phyloP scores from a whole-genome alignment of 1,140 invertebrate species.

The Drosophila bifasciata region DNA sequence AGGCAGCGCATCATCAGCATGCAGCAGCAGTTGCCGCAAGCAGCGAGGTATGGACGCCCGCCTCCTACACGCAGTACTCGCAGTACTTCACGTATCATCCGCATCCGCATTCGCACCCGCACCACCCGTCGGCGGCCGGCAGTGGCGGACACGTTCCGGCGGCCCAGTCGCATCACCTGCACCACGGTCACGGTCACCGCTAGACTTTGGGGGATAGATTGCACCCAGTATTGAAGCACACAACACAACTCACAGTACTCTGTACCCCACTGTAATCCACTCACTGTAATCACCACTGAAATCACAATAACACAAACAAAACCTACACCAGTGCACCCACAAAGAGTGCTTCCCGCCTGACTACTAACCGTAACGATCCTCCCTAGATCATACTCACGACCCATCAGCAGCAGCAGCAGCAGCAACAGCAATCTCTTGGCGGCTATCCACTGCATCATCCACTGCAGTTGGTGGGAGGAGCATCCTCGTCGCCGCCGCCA shows the following conservation, averaged over 20 bases:
- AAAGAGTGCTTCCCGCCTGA: conserved; percentile 43
- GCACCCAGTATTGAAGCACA: conserved; percentile 54
- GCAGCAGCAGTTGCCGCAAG: conserved; percentile 31
- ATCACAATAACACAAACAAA: conserved; percentile 41
- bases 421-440: conserved; percentile 53
- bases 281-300: conserved; percentile 23
- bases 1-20: conserved; percentile 41
- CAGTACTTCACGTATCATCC: conserved; percentile 84
- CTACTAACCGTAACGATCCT: conserved; percentile 72
- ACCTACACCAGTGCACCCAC: conserved; percentile 30
- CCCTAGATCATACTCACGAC: conserved; percentile 71
- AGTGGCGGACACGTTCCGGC: conserved; percentile 39
- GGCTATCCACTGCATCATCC: conserved; percentile 59
- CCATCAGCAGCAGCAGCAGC: conserved; percentile 66
- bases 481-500: conserved; percentile 39
- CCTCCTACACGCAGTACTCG: conserved; percentile 84
- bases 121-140: conserved; percentile 62
- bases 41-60: conserved; percentile 84
- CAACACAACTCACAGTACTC: conserved; percentile 34
- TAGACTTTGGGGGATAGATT: conserved; percentile 59
- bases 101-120: conserved; percentile 67
- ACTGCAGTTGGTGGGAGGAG: conserved; percentile 42
- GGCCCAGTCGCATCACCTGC: conserved; percentile 64
- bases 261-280: not conserved
- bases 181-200: conserved; percentile 74